Conservation (phyloP, 2,113 vertebrate species). For the Tychaedon coryphoeus region DNA sequence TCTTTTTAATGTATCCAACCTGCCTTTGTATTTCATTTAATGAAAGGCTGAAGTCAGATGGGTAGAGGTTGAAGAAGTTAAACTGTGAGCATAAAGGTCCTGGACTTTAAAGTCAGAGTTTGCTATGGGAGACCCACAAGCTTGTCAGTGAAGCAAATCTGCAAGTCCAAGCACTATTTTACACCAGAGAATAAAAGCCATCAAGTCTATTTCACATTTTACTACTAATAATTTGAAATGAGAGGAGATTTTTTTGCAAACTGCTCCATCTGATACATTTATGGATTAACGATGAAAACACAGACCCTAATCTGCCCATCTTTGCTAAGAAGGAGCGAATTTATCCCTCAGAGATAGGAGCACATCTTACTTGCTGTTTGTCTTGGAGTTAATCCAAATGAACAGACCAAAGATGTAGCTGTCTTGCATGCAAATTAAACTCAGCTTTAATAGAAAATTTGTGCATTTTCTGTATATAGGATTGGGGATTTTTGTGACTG, state of each 20-base stretch:
- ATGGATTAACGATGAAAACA: neutral
- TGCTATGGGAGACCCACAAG: neutral
- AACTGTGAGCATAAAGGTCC: neutral
- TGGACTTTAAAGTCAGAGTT: neutral
- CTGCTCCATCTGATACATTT: neutral
- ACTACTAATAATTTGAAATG: neutral
- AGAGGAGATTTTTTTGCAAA: neutral
- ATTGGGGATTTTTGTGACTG: neutral
- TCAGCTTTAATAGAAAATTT: neutral
- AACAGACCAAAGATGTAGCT: neutral
- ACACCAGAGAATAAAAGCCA: neutral
- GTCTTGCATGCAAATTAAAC: neutral
- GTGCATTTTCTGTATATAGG: neutral
- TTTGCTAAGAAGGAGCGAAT: neutral
- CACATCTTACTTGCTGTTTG: neutral
- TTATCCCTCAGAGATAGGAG: neutral
- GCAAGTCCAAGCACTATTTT: neutral
- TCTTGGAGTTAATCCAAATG: neutral
- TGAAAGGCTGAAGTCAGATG: constrained; percentile 21
- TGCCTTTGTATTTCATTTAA: neutral
- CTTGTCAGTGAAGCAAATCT: neutral
- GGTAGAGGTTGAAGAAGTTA: constrained; percentile 31
- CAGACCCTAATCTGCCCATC: neutral
- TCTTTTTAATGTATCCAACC: constrained; percentile 37
- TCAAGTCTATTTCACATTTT: neutral